These are phyloP conservation scores for Eledona agricola DNA, from an alignment of 2,888 invertebrate species.

Conservation along the genomic window DNA sequence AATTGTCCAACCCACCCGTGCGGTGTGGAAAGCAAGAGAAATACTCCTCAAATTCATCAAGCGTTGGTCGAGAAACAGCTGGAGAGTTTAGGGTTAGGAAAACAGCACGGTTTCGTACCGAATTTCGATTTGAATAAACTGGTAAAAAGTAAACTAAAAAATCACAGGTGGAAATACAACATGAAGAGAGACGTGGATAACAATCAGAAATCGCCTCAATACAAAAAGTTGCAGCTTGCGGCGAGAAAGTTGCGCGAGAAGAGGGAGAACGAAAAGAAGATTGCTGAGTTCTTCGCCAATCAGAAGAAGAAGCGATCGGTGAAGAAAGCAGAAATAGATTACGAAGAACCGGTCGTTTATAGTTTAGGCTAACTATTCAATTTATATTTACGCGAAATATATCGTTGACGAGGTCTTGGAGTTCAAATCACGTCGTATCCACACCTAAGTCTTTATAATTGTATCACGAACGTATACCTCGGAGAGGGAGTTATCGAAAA, in stretches of 20 bases:
- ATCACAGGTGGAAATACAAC: constrained; percentile 26
- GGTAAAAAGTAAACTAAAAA: constrained; percentile 34
- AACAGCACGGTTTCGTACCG: constrained; percentile 43
- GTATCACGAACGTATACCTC: constrained; percentile 48
- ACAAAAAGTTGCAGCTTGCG: constrained; percentile 52
- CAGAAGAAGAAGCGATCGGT: constrained; percentile 31
- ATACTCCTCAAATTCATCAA: constrained; percentile 4
- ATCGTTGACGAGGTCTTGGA: constrained; percentile 4
- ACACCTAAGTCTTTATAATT: constrained; percentile 49
- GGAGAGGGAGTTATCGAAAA: constrained; percentile 41
- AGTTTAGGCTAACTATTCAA: constrained; percentile 46
- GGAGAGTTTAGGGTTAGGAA: constrained; percentile 49
- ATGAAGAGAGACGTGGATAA: constrained; percentile 9
- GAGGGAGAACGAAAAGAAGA: constrained; percentile 49
- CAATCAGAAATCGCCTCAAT: constrained; percentile 44
- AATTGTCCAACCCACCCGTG: constrained; percentile 13
- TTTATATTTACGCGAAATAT: constrained; percentile 12
- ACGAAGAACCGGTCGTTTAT: constrained; percentile 55
- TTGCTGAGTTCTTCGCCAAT: constrained; percentile 51
- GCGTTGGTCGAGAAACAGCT: constrained; percentile 48
- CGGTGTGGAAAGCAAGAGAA: constrained; percentile 16
- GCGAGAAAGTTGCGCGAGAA: constrained; percentile 49
- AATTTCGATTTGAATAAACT: constrained; percentile 47
- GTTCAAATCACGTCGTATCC: constrained; percentile 46
- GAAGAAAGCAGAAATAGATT: constrained; percentile 43